Conservation (phyloP, 2,113 vertebrate genomes). For the Tetraodon nigroviridis region DNA sequence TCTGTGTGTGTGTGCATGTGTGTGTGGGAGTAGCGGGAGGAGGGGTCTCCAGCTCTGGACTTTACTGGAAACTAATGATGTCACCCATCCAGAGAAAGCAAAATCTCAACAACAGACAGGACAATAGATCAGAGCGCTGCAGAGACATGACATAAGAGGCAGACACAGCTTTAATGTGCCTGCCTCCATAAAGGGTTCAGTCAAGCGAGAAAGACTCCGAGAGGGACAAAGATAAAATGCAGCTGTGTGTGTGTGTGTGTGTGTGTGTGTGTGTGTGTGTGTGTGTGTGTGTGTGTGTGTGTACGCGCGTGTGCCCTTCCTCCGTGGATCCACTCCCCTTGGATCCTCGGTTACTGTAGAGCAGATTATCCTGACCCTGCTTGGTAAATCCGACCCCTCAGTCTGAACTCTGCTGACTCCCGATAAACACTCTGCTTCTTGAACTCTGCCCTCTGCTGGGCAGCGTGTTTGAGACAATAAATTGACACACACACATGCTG, state of each 20-base stretch:
- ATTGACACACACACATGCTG: slow-evolving; percentile 19
- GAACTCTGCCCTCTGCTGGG: slow-evolving; percentile 67
- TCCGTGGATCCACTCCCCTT: no score
- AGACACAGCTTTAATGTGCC: slow-evolving; percentile 41
- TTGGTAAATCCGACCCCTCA: slow-evolving; percentile 31
- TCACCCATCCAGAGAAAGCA: slow-evolving; percentile 49
- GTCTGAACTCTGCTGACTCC: slow-evolving; percentile 49
- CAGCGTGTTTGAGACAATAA: slow-evolving; percentile 34
- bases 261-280: no score
- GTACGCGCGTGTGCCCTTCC: no score
- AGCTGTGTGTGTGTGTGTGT: neutral
- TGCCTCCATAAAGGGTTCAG: slow-evolving; percentile 45
- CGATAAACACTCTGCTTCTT: slow-evolving; percentile 46
- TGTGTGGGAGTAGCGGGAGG: slow-evolving; percentile 35
- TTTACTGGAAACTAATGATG: slow-evolving; percentile 72
- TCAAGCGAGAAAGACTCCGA: slow-evolving; percentile 17
- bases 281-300: no score
- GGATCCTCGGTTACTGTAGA: slow-evolving; percentile 20
- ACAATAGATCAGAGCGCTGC: slow-evolving; percentile 59
- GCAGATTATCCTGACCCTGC: slow-evolving; percentile 25
- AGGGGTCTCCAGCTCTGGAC: slow-evolving; percentile 40
- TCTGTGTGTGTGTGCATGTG: slow-evolving; percentile 26
- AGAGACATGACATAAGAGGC: slow-evolving; percentile 59
- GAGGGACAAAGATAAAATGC: neutral
- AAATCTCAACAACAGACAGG: slow-evolving; percentile 40